Conservation (phyloP, 2,888 invertebrate genomes). For the Spodoptera exigua region DNA sequence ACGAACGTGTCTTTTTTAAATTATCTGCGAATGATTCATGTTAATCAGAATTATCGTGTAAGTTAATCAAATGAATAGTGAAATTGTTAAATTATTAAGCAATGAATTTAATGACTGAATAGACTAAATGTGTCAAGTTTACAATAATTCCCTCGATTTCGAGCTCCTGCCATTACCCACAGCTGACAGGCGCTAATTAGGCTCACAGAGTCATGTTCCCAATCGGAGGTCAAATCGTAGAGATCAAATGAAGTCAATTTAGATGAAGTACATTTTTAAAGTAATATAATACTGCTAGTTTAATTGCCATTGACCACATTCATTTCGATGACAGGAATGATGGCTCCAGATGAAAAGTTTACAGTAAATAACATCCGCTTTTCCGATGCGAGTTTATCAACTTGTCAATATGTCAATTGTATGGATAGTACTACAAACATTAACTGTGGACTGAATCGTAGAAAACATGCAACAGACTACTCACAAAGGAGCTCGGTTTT, state of each 20-base stretch:
- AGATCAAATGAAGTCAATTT: constrained; percentile 64
- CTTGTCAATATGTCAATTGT: constrained; percentile 42
- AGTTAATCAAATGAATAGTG: constrained; percentile 26
- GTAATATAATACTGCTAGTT: not conserved
- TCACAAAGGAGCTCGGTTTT: constrained; percentile 89
- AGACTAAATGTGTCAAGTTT: constrained; percentile 39
- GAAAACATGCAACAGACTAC: constrained; percentile 78
- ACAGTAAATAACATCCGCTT: constrained; percentile 43
- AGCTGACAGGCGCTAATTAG: constrained; percentile 55
- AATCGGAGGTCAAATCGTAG: constrained; percentile 61
- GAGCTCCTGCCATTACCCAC: constrained; percentile 11
- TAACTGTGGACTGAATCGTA: constrained; percentile 69
- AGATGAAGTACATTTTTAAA: constrained; percentile 41
- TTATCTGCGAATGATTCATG: constrained; percentile 26
- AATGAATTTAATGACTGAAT: constrained; percentile 29
- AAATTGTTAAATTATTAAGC: constrained; percentile 24
- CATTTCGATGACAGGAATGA: constrained; percentile 28
- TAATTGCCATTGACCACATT: constrained; percentile 12
- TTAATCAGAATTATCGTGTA: constrained; percentile 24
- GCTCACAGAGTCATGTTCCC: constrained; percentile 47
- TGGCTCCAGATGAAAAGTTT: constrained; percentile 37
- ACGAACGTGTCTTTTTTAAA: constrained; percentile 17
- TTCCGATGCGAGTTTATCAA: constrained; percentile 38
- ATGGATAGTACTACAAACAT: constrained; percentile 50
- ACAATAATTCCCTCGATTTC: constrained; percentile 25